Evolutionary conservation across 1,140 invertebrate genomes (phyloP).

Genomic region (Aphidius gifuensis): DNA sequence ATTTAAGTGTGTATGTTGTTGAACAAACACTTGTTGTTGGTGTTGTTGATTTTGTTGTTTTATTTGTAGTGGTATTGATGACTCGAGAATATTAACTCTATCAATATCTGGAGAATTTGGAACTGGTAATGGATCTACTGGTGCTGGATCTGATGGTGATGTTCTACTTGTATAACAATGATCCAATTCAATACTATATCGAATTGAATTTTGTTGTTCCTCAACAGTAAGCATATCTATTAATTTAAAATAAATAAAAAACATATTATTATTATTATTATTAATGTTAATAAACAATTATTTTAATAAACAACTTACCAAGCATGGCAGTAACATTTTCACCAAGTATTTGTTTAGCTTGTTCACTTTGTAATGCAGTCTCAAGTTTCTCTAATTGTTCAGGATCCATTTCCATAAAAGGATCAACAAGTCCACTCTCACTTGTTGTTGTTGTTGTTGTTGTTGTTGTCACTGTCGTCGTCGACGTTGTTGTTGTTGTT

Average conservation of each 20-base stretch:
- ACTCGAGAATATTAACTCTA: slow-evolving; percentile 29
- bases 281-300: slow-evolving; percentile 5
- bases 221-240: slow-evolving; percentile 54
- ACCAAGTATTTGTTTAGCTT: slow-evolving; percentile 60
- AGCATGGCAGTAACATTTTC: slow-evolving; percentile 59
- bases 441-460: slow-evolving; percentile 28
- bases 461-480: slow-evolving; percentile 20
- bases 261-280: slow-evolving; percentile 21
- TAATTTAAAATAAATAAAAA: slow-evolving; percentile 37
- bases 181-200: slow-evolving; percentile 49
- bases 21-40: no score
- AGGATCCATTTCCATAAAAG: slow-evolving; percentile 60
- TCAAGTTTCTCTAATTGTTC: slow-evolving; percentile 60
- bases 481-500: slow-evolving; percentile 24
- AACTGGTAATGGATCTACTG: slow-evolving; percentile 43
- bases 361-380: slow-evolving; percentile 60
- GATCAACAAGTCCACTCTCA: slow-evolving; percentile 46
- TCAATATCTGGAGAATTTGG: slow-evolving; percentile 38
- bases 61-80: background rate
- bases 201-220: slow-evolving; percentile 48
- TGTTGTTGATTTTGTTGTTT: no score
- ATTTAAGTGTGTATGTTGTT: no score
- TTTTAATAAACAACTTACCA: slow-evolving; percentile 36
- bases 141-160: slow-evolving; percentile 45
- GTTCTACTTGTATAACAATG: slow-evolving; percentile 53